Conservation (phyloP, 1,140 invertebrate genomes). For the Drosophila nebulosa region DNA sequence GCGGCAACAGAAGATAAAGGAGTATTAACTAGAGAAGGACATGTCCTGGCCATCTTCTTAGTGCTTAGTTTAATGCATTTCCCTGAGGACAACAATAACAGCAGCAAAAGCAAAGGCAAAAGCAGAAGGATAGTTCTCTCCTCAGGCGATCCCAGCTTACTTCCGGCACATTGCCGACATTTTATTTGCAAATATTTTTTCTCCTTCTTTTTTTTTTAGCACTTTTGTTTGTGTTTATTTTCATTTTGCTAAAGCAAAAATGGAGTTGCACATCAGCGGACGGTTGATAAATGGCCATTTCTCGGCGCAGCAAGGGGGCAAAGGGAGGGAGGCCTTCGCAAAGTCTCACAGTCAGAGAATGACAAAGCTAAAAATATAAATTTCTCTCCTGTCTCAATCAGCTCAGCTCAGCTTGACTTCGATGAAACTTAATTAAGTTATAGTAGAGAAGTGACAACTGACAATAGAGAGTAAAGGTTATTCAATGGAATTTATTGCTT, state of each 20-base stretch:
- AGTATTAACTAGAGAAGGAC: not conserved
- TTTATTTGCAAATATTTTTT: conserved; percentile 1
- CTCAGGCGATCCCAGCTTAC: not conserved
- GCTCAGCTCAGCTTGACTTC: not conserved
- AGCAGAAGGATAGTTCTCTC: not conserved
- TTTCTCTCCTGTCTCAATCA: not conserved
- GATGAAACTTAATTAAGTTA: not conserved
- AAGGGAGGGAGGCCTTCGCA: too few relatives aligned
- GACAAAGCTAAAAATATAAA: not conserved
- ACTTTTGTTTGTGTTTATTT: not conserved
- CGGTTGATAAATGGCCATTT: not conserved
- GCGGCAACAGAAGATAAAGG: not conserved
- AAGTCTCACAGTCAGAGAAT: too few relatives aligned
- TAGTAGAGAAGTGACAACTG: not conserved
- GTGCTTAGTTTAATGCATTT: conserved; percentile 1
- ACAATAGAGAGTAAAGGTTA: not conserved
- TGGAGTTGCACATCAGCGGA: not conserved
- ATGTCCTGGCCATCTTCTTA: conserved; percentile 1
- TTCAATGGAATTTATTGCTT: not conserved
- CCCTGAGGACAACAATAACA: not conserved
- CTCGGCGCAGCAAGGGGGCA: not conserved
- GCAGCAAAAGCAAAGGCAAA: not conserved
- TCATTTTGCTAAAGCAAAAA: not conserved
- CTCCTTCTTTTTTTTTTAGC: not conserved
- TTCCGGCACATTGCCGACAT: not conserved